These are phyloP conservation scores for Drosophila mimetica DNA, from an alignment of 2,888 invertebrate genomes.

Conservation along the genomic window DNA sequence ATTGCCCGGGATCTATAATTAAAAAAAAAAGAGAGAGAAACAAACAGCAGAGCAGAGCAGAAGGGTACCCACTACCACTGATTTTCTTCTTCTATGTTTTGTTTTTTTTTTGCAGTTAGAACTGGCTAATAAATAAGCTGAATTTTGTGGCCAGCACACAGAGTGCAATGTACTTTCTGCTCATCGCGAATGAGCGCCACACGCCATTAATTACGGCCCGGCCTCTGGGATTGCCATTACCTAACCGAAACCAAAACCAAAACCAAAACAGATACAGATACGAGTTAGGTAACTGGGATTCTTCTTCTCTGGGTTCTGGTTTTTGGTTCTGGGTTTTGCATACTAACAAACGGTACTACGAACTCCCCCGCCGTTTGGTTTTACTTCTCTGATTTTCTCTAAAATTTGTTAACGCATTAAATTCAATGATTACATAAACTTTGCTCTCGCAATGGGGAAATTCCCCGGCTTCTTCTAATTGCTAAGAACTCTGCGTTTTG, in stretches of 20 bases:
- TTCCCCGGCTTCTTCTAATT: conserved; percentile 18
- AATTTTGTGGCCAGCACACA: conserved; percentile 39
- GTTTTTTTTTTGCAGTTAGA: conserved; percentile 73
- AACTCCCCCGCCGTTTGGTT: conserved; percentile 16
- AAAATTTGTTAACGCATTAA: conserved; percentile 69
- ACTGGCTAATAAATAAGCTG: conserved; percentile 53
- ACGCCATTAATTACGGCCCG: conserved; percentile 76
- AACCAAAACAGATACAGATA: conserved; percentile 14
- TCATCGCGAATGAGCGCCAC: conserved; percentile 68
- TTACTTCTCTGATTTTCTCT: conserved; percentile 21
- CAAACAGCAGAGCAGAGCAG: conserved; percentile 33
- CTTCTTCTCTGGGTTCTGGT: not conserved
- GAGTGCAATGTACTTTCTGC: conserved; percentile 73
- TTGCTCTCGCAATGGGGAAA: not conserved
- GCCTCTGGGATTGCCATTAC: conserved; percentile 32
- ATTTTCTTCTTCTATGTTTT: conserved; percentile 36
- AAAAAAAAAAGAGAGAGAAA: conserved; percentile 45
- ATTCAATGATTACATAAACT: conserved; percentile 72
- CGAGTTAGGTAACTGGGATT: conserved; percentile 38
- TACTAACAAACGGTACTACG: conserved; percentile 39
- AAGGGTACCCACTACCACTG: conserved; percentile 43
- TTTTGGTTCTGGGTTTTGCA: conserved; percentile 36
- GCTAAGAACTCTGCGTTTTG: conserved; percentile 35
- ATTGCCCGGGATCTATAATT: conserved; percentile 61
- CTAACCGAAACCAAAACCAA: conserved; percentile 35